These are phyloP conservation scores for Eulemur macaco DNA, from an alignment of 2,113 vertebrate species.

Conservation along the genomic window DNA sequence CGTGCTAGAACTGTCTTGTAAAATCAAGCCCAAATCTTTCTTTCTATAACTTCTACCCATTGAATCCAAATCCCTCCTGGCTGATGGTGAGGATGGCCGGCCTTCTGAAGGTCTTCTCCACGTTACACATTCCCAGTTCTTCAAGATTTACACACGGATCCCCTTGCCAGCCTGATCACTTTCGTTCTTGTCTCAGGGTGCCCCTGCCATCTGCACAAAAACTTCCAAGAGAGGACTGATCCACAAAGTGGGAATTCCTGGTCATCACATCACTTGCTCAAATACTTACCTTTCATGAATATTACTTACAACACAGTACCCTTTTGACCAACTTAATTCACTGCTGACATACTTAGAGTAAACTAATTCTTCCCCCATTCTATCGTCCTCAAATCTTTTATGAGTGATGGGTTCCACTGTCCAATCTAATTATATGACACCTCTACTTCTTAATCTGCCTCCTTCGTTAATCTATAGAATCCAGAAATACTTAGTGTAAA, in stretches of 20 bases:
- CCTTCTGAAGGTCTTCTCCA: not conserved
- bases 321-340: not conserved
- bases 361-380: not conserved
- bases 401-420: not conserved
- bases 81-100: not conserved
- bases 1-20: not conserved
- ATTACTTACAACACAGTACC: not conserved
- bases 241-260: not conserved
- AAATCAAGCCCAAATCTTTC: not conserved
- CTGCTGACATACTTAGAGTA: not conserved
- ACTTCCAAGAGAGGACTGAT: not conserved
- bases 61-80: not conserved
- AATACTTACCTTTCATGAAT: not conserved
- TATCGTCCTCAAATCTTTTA: not conserved
- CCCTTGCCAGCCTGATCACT: too few species aligned
- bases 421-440: not conserved
- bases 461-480: not conserved
- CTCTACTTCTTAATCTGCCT: not conserved
- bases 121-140: not conserved
- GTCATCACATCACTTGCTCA: not conserved
- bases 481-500: not conserved
- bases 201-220: not conserved
- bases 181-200: not conserved
- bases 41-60: not conserved
- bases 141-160: accelerated